Evolutionary conservation across 2,113 vertebrate species (phyloP).

Genomic region (Cervus canadensis): DNA sequence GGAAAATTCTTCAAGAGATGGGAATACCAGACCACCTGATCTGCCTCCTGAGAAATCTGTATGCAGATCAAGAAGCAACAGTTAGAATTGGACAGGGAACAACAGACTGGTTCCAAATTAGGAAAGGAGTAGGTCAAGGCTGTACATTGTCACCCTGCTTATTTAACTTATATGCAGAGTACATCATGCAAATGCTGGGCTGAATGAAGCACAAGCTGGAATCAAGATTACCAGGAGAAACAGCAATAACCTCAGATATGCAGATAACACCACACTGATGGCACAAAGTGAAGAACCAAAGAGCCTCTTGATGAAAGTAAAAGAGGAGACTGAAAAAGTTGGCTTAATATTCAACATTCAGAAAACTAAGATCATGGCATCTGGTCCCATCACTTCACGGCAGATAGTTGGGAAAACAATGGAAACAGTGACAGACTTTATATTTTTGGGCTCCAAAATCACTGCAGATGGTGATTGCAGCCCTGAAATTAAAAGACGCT

Average conservation of each 20-base stretch:
- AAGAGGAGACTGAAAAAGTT: neutral
- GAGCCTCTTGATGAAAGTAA: neutral
- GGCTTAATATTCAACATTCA: neutral
- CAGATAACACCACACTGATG: neutral
- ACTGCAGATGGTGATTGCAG: neutral
- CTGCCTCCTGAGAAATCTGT: neutral
- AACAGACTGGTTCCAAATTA: neutral
- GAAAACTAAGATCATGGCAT: neutral
- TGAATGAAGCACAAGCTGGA: neutral
- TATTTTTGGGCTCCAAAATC: neutral
- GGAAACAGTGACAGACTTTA: neutral
- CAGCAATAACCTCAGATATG: neutral
- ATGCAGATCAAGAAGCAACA: neutral
- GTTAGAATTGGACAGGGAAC: neutral
- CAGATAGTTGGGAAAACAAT: neutral
- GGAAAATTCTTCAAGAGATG: neutral
- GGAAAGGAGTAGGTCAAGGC: neutral
- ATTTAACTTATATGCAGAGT: neutral
- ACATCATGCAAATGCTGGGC: neutral
- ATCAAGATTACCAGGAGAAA: neutral
- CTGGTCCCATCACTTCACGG: neutral
- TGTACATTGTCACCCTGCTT: neutral
- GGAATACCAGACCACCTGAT: neutral
- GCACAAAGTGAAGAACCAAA: neutral
- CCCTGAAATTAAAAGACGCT: neutral